Conservation (phyloP, 2,113 vertebrate species). For the Ornithorhynchus anatinus region DNA sequence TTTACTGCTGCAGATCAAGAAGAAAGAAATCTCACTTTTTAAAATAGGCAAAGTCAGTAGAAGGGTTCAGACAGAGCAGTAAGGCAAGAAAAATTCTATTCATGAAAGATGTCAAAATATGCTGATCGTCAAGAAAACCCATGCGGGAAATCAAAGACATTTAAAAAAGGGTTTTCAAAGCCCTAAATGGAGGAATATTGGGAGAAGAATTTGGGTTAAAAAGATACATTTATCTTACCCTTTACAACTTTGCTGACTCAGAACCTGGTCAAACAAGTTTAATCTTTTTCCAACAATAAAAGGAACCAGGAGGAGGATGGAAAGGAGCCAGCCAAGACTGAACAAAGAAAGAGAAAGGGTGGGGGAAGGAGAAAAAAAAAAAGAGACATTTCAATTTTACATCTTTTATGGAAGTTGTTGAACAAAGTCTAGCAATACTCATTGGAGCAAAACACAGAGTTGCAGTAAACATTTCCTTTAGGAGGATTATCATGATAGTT, state of each 20-base stretch:
- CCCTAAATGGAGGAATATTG: slow-evolving; percentile 46
- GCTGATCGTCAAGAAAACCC: slow-evolving; percentile 24
- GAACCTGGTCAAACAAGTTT: slow-evolving; percentile 62
- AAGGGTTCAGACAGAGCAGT: slow-evolving; percentile 51
- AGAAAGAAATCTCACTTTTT: slow-evolving; percentile 50
- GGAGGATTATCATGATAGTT: slow-evolving; percentile 2
- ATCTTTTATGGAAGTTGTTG: slow-evolving; percentile 3
- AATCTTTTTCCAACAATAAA: slow-evolving; percentile 58
- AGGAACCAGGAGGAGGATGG: slow-evolving; percentile 42
- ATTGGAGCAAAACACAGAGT: neutral
- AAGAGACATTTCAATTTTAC: slow-evolving; percentile 36
- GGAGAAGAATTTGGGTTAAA: slow-evolving; percentile 58
- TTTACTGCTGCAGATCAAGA: slow-evolving; percentile 45
- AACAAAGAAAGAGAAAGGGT: neutral
- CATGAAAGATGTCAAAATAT: slow-evolving; percentile 49
- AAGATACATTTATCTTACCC: slow-evolving; percentile 57
- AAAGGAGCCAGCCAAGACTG: slow-evolving; percentile 37
- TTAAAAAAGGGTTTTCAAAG: slow-evolving; percentile 40
- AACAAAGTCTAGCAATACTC: neutral
- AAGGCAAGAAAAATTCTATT: slow-evolving; percentile 42
- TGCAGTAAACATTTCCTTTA: neutral
- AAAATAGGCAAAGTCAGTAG: slow-evolving; percentile 22
- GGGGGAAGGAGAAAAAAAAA: slow-evolving; percentile 3
- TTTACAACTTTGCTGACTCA: slow-evolving; percentile 61
- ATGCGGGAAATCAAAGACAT: slow-evolving; percentile 55